Evolutionary conservation across 2,888 invertebrate species (phyloP).

Genomic region (Euphydryas editha): DNA sequence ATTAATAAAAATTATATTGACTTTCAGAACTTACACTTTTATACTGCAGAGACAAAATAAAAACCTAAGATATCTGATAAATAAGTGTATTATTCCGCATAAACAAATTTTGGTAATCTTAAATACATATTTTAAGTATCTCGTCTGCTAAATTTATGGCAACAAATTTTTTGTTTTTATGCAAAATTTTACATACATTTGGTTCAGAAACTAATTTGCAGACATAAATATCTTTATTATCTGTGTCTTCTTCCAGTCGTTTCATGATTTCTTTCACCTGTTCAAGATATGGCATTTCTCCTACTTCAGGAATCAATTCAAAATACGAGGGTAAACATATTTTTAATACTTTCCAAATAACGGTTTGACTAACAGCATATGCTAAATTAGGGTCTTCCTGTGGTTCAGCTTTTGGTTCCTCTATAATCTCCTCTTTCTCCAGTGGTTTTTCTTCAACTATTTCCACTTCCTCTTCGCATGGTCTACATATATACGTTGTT

Average conservation of each 20-base stretch:
- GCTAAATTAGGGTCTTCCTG: slow-evolving; percentile 58
- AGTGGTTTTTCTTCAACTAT: slow-evolving; percentile 54
- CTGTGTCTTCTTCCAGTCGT: slow-evolving; percentile 63
- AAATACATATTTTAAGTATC: slow-evolving; percentile 52
- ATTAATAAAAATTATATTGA: no score
- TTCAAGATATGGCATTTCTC: slow-evolving; percentile 57
- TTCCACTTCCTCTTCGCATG: slow-evolving; percentile 59
- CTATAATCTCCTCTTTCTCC: slow-evolving; percentile 56
- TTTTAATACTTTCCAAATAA: slow-evolving; percentile 70
- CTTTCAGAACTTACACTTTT: no score
- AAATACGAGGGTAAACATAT: slow-evolving; percentile 76
- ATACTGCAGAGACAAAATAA: no score
- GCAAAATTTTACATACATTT: slow-evolving; percentile 62
- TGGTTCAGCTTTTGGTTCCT: slow-evolving; percentile 57
- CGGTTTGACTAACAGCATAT: slow-evolving; percentile 66
- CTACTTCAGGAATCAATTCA: slow-evolving; percentile 59
- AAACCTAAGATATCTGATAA: no score
- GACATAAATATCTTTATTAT: slow-evolving; percentile 69
- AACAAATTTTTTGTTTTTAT: slow-evolving; percentile 70
- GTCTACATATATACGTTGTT: slow-evolving; percentile 64
- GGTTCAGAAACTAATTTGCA: slow-evolving; percentile 66
- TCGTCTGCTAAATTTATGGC: slow-evolving; percentile 61
- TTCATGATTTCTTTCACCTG: slow-evolving; percentile 58
- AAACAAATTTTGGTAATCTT: not conserved
- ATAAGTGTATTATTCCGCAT: no score